phyloP scores from a whole-genome alignment of 2,888 invertebrate genomes.

The Iphiclides podalirius region DNA sequence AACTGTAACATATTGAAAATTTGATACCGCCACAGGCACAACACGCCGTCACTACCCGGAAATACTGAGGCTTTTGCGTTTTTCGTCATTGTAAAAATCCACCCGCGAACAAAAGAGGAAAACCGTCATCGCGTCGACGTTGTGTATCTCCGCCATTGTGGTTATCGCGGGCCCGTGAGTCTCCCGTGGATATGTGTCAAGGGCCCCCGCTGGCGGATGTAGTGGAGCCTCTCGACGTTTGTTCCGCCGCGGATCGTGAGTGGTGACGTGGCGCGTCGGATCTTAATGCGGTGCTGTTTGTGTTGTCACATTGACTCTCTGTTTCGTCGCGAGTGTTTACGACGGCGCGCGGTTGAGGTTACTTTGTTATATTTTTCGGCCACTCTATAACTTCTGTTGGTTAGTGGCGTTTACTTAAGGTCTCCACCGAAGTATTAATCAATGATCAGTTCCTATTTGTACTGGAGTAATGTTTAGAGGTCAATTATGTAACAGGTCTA shows the following conservation, averaged over 20 bases:
- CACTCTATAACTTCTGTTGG: not conserved
- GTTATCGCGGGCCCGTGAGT: slow-evolving; percentile 18
- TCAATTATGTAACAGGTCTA: no score
- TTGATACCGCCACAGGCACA: no score
- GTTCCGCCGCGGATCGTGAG: slow-evolving; percentile 53
- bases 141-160: not conserved
- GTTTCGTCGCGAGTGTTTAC: slow-evolving; percentile 28
- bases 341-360: slow-evolving; percentile 4
- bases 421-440: no score
- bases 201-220: slow-evolving; percentile 38
- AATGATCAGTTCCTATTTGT: no score
- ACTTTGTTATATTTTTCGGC: slow-evolving; percentile 25
- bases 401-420: no score
- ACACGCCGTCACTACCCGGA: no score
- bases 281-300: slow-evolving; percentile 46
- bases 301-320: slow-evolving; percentile 48
- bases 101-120: not conserved
- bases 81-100: not conserved
- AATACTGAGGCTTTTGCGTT: no score
- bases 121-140: not conserved
- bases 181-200: slow-evolving; percentile 43
- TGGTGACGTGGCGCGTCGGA: slow-evolving; percentile 24
- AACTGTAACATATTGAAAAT: no score
- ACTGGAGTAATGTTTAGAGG: no score
- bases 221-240: slow-evolving; percentile 47